A percentile compares a stretch with the other conserved stretches of the same genome.
Evolutionary conservation across 2,113 vertebrate genomes (phyloP).

Genomic region (Tenrec ecaudatus): DNA sequence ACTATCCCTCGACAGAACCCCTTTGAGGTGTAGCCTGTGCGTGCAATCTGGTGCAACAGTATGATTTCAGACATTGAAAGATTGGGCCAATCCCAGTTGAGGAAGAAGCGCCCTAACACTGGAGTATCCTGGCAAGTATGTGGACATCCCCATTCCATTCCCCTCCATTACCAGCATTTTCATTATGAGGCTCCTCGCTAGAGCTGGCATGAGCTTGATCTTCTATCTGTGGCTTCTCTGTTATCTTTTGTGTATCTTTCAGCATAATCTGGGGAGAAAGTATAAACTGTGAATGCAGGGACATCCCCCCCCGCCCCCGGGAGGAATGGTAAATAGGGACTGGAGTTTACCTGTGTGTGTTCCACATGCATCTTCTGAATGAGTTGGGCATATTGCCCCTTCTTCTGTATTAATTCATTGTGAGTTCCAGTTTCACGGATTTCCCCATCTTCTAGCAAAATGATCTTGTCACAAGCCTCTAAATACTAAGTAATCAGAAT

Average conservation of each 20-base stretch:
- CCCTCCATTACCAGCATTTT: conserved; percentile 16
- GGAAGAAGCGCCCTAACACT: neutral
- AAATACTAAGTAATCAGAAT: conserved; percentile 83
- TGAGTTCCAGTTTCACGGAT: conserved; percentile 87
- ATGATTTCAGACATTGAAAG: neutral
- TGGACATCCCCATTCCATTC: no score
- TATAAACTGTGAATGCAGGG: neutral
- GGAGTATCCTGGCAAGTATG: neutral
- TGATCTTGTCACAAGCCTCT: conserved; percentile 89
- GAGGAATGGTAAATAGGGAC: no score
- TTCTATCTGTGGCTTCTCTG: neutral
- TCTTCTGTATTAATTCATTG: conserved; percentile 76
- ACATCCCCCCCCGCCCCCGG: fast-evolving
- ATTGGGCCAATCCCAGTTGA: neutral
- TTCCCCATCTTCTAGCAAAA: conserved; percentile 88
- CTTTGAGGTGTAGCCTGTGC: neutral
- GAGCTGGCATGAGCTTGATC: neutral
- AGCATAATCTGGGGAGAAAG: neutral
- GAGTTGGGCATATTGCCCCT: conserved; percentile 6
- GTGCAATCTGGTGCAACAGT: neutral
- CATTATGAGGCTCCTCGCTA: neutral
- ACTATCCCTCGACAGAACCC: neutral
- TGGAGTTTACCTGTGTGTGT: neutral
- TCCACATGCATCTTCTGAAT: neutral
- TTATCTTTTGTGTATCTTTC: neutral